A percentile compares a stretch with the other conserved stretches of the same genome.
Evolutionary conservation across 1,140 invertebrate genomes (phyloP).

Genomic region (Drosophila nasuta): DNA sequence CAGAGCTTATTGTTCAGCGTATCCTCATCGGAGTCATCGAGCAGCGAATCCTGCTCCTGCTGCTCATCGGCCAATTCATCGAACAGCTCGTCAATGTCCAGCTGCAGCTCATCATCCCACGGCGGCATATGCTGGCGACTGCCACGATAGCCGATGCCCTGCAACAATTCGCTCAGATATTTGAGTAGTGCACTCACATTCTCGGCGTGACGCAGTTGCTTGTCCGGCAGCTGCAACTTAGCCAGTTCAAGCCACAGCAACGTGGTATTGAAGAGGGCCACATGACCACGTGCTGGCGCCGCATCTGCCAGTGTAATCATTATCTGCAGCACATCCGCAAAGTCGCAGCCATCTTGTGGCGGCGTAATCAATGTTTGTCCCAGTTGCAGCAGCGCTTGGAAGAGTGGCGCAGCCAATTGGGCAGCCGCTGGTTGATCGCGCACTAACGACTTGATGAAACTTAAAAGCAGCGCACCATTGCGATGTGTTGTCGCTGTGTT

Average conservation of each 20-base stretch:
- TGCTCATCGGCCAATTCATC: conserved; percentile 90
- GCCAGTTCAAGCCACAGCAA: conserved; percentile 92
- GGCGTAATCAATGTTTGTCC: conserved; percentile 89
- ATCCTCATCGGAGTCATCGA: conserved; percentile 98
- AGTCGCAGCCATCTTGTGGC: conserved; percentile 89
- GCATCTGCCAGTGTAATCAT: conserved; percentile 94
- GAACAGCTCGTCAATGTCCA: conserved; percentile 89
- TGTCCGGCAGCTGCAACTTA: conserved; percentile 87
- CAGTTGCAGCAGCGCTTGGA: conserved; percentile 91
- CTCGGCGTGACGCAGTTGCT: conserved; percentile 84
- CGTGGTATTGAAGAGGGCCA: conserved; percentile 91
- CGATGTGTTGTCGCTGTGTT: conserved; percentile 77
- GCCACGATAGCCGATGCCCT: conserved; percentile 79
- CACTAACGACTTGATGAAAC: conserved; percentile 90
- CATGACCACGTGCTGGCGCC: conserved; percentile 91
- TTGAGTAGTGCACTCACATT: conserved; percentile 83
- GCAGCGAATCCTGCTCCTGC: conserved; percentile 96
- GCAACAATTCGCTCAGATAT: conserved; percentile 86
- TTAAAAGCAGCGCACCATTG: conserved; percentile 90
- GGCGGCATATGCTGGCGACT: conserved; percentile 89
- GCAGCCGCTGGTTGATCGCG: conserved; percentile 88
- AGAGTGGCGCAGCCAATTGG: conserved; percentile 85
- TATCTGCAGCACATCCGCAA: conserved; percentile 91
- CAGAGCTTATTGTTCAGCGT: conserved; percentile 97
- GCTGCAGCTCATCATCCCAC: conserved; percentile 91